phyloP scores from a whole-genome alignment of 2,797 vertebrate species.

The Antennarius maculatus region DNA sequence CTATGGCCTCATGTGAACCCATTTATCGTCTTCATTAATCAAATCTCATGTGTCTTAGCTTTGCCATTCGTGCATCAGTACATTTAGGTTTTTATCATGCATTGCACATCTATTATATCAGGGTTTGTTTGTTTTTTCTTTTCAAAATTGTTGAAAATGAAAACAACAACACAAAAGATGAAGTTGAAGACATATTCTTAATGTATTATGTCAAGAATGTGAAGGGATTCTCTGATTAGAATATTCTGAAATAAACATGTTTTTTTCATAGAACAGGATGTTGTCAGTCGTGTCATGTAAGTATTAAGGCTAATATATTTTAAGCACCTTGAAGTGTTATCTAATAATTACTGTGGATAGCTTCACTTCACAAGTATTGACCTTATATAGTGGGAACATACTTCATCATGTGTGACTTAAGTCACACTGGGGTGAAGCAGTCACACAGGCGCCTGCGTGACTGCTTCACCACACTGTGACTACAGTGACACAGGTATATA shows the following conservation, averaged over 20 bases:
- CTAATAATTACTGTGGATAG: slow-evolving; percentile 10
- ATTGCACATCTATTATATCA: neutral
- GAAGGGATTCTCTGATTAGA: slow-evolving; percentile 29
- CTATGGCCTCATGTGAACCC: slow-evolving; percentile 40
- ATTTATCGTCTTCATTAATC: slow-evolving; percentile 42
- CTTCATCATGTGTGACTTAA: slow-evolving; percentile 17
- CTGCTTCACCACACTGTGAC: slow-evolving; percentile 16
- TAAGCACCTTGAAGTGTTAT: slow-evolving; percentile 20
- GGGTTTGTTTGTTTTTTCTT: too few species aligned
- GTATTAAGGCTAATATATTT: slow-evolving; percentile 15
- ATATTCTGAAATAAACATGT: slow-evolving; percentile 28
- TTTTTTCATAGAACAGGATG: slow-evolving; percentile 22
- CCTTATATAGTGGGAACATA: slow-evolving; percentile 29
- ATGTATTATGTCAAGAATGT: too few species aligned
- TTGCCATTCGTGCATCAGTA: slow-evolving; percentile 45
- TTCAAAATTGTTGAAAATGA: too few species aligned
- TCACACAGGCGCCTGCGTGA: slow-evolving; percentile 19
- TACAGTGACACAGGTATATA: slow-evolving; percentile 28
- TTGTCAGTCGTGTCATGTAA: slow-evolving; percentile 20
- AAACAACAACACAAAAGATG: too few species aligned
- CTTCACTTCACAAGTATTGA: slow-evolving; percentile 37
- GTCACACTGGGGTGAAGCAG: slow-evolving; percentile 23
- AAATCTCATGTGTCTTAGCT: slow-evolving; percentile 5
- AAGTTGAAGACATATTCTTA: too few species aligned
- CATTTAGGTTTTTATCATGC: slow-evolving; percentile 14